Conservation (phyloP, 2,888 invertebrate genomes). For the Pollenia amentaria region DNA sequence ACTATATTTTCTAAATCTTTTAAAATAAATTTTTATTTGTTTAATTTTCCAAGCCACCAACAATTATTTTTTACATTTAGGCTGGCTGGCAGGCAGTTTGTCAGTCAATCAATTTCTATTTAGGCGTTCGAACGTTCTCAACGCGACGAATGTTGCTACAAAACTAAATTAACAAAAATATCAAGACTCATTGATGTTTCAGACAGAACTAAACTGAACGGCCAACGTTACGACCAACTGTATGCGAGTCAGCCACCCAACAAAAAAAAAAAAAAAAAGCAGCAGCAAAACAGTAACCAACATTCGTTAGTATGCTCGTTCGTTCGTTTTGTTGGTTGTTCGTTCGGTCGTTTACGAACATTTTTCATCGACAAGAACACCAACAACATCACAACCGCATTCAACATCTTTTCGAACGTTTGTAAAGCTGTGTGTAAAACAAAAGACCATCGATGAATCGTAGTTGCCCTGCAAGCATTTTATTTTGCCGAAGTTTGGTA, state of each 20-base stretch:
- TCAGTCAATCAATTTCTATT: conserved; percentile 14
- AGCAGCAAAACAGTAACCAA: conserved; percentile 40
- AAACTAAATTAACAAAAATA: conserved; percentile 79
- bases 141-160: conserved; percentile 82
- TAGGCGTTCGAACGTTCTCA: conserved; percentile 78
- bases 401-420: conserved; percentile 12
- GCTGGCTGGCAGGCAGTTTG: not conserved
- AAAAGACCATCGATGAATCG: not conserved
- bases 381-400: conserved; percentile 7
- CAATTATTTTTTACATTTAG: conserved; percentile 21
- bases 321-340: conserved; percentile 41
- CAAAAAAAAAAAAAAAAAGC: not conserved
- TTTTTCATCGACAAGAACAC: conserved; percentile 32
- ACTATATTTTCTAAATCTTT: conserved; percentile 44
- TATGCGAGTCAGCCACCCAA: conserved; percentile 38
- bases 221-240: conserved; percentile 61
- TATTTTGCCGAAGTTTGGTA: too few relatives aligned
- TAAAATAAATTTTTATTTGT: conserved; percentile 55
- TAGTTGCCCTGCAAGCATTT: too few relatives aligned
- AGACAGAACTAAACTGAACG: conserved; percentile 61
- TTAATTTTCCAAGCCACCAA: conserved; percentile 19
- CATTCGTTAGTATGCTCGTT: conserved; percentile 39
- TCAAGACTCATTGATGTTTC: conserved; percentile 68
- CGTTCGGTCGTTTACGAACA: conserved; percentile 61
- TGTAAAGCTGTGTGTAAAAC: conserved; percentile 2